Conservation (phyloP, 2,888 invertebrate genomes). For the Cenopis cana region DNA sequence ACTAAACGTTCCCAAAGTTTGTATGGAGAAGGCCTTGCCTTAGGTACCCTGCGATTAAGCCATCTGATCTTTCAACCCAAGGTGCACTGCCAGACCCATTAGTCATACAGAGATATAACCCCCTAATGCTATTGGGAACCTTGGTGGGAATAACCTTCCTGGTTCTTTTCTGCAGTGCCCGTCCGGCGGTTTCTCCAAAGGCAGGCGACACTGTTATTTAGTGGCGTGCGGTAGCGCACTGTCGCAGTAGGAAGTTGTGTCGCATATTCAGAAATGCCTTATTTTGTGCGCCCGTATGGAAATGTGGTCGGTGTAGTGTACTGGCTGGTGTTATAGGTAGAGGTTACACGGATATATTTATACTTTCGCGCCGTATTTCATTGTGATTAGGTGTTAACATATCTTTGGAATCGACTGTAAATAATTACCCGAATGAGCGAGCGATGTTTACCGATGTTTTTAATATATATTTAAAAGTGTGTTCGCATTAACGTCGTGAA, state of each 20-base stretch:
- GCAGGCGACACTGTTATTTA: slow-evolving; percentile 83
- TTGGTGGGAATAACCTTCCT: not conserved
- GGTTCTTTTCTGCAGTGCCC: slow-evolving; percentile 48
- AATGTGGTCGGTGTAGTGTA: slow-evolving; percentile 14
- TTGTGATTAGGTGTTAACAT: not conserved
- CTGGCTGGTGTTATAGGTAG: slow-evolving; percentile 2
- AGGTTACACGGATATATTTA: not conserved
- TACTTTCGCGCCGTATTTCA: not conserved
- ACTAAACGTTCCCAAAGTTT: too few relatives aligned
- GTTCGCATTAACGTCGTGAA: too few relatives aligned
- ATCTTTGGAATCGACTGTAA: not conserved
- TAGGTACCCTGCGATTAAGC: too few relatives aligned
- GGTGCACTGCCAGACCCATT: too few relatives aligned
- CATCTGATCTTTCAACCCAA: too few relatives aligned
- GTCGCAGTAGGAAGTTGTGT: slow-evolving; percentile 54
- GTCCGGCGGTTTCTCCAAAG: slow-evolving; percentile 79
- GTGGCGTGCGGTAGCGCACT: slow-evolving; percentile 76
- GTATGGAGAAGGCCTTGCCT: too few relatives aligned
- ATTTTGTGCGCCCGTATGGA: slow-evolving; percentile 33
- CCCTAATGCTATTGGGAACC: too few relatives aligned
- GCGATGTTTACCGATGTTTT: too few relatives aligned
- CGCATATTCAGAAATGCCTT: slow-evolving; percentile 31
- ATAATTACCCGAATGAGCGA: not conserved
- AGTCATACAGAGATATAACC: too few relatives aligned
- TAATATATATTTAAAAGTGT: too few relatives aligned